Evolutionary conservation across 2,888 invertebrate genomes (phyloP), one percentile per base, ranked within the genome.

Genomic region (Leucophenga maculata): DNA sequence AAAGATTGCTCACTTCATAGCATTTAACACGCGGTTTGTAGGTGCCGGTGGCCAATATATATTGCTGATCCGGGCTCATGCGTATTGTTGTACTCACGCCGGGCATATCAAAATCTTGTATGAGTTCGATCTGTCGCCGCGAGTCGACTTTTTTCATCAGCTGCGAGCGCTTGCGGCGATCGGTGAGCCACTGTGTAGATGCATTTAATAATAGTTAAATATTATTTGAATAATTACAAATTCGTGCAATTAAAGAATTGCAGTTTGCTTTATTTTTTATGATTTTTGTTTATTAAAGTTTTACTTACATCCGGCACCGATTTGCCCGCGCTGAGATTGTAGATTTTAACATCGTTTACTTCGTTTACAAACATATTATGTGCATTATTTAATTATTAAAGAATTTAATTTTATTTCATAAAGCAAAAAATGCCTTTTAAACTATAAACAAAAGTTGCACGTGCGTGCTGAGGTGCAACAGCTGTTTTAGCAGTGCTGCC

Each of bases 91-190:
- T 94, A 85, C 97, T 97, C 0, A 99, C 92, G 64, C 94, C 96
- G 31, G 99, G 99, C 99, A 99, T 99, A 79, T 98, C 97, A 91
- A 99, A 99, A 86, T 99, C 99, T 89, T 99, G 99, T 76, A 99
- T 96, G 54, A 99, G 92, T 89, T 99, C 97, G 79, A 99, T 97
- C 84, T 97, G 91, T 78, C 95, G 92, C 77, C 97, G 91, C 62
- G 98, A 91, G 86, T 97, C 98, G 50, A 94, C 93, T 93, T 97
- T 94, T 88, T 96, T 96, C 87, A 96, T 95, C 66, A 95, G 90
- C 73, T 97, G 89, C 8, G 93, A 92, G 77, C 96, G 91, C 83
- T 94, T 92, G 87, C 96, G 95, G 78, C 93, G 91, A 83, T 96
- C 96, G 3, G 95, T 93, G 67, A 97, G 89, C 97, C 97, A 97